Conservation (phyloP, 2,113 vertebrate genomes). For the Synodontis membranacea region DNA sequence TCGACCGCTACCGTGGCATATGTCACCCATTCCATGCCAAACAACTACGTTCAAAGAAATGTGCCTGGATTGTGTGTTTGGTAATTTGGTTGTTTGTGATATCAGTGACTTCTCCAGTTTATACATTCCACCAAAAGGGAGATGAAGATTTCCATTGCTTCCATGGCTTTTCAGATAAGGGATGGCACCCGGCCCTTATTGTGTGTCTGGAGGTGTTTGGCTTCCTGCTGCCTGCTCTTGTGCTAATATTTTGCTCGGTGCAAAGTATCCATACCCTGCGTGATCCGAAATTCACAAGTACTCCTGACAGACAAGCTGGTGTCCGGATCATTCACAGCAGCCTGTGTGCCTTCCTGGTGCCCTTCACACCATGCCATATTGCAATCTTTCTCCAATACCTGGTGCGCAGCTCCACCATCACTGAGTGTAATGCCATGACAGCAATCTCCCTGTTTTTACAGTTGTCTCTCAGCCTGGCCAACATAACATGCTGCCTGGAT, state of each 20-base stretch:
- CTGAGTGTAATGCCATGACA: conserved; percentile 64
- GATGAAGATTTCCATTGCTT: conserved; percentile 71
- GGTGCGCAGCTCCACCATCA: conserved; percentile 75
- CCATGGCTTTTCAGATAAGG: conserved; percentile 69
- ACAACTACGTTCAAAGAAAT: conserved; percentile 72
- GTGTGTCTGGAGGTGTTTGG: conserved; percentile 79
- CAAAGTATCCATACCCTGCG: conserved; percentile 73
- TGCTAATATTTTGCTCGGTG: conserved; percentile 78
- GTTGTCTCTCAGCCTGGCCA: conserved; percentile 79
- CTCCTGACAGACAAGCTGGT: conserved; percentile 59
- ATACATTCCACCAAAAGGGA: conserved; percentile 51
- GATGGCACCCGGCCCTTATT: conserved; percentile 74
- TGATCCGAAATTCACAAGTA: conserved; percentile 46
- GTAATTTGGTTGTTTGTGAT: conserved; percentile 76
- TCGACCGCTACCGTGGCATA: conserved; percentile 85
- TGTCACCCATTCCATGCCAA: conserved; percentile 74
- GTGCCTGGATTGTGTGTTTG: conserved; percentile 66
- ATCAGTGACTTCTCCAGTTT: conserved; percentile 65
- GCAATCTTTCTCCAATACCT: conserved; percentile 85
- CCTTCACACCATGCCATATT: conserved; percentile 85
- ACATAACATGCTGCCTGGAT: conserved; percentile 89
- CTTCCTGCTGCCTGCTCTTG: conserved; percentile 78
- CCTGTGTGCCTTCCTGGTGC: conserved; percentile 81
- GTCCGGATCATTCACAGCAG: conserved; percentile 79
- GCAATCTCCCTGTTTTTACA: conserved; percentile 84